These are phyloP conservation scores for Lepus americanus DNA, from an alignment of 2,113 vertebrate species.

Conservation along the genomic window DNA sequence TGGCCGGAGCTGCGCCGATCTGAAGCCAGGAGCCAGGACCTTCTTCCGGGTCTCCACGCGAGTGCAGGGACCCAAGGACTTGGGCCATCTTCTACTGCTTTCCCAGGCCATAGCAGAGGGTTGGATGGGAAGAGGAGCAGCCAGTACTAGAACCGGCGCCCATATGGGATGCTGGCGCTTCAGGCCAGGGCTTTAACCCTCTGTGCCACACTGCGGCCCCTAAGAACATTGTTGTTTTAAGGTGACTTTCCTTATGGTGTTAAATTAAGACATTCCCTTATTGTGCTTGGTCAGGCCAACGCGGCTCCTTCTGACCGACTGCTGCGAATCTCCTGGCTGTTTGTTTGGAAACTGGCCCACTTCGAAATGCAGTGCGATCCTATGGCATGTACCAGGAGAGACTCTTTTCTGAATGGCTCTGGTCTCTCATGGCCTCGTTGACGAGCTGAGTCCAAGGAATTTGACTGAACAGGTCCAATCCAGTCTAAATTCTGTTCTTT, in stretches of 20 bases:
- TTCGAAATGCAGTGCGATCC: neutral
- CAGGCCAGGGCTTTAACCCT: no score
- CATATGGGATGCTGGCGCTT: no score
- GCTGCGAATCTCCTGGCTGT: neutral
- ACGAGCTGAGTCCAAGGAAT: neutral
- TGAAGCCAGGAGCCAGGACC: no score
- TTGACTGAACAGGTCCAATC: neutral
- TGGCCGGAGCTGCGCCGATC: no score
- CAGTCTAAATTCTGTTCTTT: neutral
- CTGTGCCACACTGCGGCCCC: no score
- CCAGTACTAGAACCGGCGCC: no score
- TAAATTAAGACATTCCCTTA: neutral
- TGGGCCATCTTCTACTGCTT: no score
- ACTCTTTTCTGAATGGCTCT: neutral
- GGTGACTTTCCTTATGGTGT: neutral
- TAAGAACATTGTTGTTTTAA: neutral
- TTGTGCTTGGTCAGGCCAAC: neutral
- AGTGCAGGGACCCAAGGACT: no score
- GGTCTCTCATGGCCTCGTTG: neutral
- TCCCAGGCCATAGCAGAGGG: no score
- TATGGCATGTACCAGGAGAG: neutral
- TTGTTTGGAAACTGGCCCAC: neutral
- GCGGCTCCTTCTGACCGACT: neutral
- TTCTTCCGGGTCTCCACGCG: no score
- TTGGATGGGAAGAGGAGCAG: no score